Base-by-base conservation (phyloP, 37 sponge, comb jelly and placozoan species). In the Crambe crambe region DNA sequence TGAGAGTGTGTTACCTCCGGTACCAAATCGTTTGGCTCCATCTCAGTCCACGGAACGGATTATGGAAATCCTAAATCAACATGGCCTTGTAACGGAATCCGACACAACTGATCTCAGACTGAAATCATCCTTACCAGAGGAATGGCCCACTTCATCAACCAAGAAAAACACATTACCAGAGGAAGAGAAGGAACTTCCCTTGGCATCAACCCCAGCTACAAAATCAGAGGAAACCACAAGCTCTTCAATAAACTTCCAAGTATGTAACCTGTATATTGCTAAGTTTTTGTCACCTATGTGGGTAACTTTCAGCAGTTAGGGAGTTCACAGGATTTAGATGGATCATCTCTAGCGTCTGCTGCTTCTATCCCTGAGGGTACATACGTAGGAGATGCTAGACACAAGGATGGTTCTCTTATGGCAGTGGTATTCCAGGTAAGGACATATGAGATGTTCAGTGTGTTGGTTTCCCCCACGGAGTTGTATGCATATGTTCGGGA, bases 361-460 rank as follows among this genome's bases (percentile, higher is more conserved):
- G 20, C 9, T 29, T 76, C 85, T 2, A 42, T 91, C 1, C 78
- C 86, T 0, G 96, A 93, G 44, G 96, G 96, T 0, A 75, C 80
- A 18, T 96, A 78, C 83, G 25, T 68, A 1, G 94, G 91, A 44
- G 63, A 72, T 34, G 93, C 90, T 6, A 61, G 47, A n/a, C 96
- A 96, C 78, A 96, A 93, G 70, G 93, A 93, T 63, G 96, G 94
- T 0, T 84, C 93, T 25, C 69, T 86, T 18, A 57, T 96, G 35
- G 64, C 85, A 1, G 72, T 96, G 0, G 65, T 86, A 26, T 90
- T 94, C 27, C 88, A 94, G 78, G 94, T 91, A 62, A 42, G 82
- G 21, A 37, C 12, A 1, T 39, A 75, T 12, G 5, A n/a, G 63
- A 26, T 5, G 10, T 26, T 18, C 6, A n/a, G 17, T 54, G 56